Evolutionary conservation across 2,797 vertebrate genomes (phyloP).

Genomic region (Oreonectes daqikongensis): DNA sequence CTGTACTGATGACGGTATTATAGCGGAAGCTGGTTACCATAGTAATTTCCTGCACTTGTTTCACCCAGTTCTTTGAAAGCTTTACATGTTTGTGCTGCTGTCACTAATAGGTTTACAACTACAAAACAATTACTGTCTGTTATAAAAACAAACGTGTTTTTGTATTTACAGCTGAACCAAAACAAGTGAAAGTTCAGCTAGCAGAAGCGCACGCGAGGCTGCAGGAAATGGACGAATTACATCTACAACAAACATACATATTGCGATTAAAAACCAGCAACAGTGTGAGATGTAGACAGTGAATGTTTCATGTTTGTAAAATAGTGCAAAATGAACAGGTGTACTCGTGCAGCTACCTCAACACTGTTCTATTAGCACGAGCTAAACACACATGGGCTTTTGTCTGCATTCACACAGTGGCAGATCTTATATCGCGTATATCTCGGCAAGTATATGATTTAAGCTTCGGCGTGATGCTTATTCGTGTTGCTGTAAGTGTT

Average conservation of each 20-base stretch:
- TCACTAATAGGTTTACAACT: neutral
- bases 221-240: neutral
- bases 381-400: constrained; percentile 44
- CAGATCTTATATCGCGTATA: neutral
- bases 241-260: neutral
- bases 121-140: neutral
- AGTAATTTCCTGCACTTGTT: neutral
- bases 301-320: neutral
- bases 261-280: neutral
- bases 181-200: constrained; percentile 21
- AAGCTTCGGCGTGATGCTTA: neutral
- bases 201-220: neutral
- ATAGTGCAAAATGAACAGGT: neutral
- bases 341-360: neutral
- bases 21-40: neutral
- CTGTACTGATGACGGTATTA: neutral
- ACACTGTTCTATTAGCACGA: constrained; percentile 14
- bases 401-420: constrained; percentile 9
- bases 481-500: neutral
- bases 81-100: neutral
- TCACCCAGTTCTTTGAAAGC: neutral
- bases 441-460: neutral
- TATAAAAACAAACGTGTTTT: neutral
- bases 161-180: neutral
- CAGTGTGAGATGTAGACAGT: neutral